Conservation (phyloP, 2,888 invertebrate genomes). For the Nomada fucata region DNA sequence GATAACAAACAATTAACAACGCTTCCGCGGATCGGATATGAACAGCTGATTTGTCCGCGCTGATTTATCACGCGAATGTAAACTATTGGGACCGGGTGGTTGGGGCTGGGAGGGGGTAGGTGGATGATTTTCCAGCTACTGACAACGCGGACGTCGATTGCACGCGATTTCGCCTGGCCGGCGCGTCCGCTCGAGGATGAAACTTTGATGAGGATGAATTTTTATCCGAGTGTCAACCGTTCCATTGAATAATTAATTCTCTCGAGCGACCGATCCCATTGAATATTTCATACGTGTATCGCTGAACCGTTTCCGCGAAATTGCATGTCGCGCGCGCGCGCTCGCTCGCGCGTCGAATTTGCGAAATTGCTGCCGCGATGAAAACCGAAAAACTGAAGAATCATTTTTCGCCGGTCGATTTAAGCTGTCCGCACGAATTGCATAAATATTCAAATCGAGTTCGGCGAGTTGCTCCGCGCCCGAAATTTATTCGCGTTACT, state of each 20-base stretch:
- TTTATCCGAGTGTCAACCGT: slow-evolving; percentile 22
- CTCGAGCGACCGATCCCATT: slow-evolving; percentile 7
- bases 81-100: neutral
- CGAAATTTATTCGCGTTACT: too few relatives aligned
- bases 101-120: too few relatives aligned
- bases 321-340: neutral
- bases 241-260: slow-evolving; percentile 23
- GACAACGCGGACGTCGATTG: slow-evolving; percentile 10
- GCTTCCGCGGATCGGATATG: neutral
- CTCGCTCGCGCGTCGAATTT: neutral
- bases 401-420: neutral
- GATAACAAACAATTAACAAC: slow-evolving; percentile 12
- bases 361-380: slow-evolving; percentile 2
- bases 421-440: neutral
- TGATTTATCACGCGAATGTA: slow-evolving; percentile 6
- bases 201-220: slow-evolving; percentile 23
- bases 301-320: slow-evolving; percentile 12
- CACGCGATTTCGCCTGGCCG: neutral
- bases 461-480: too few relatives aligned
- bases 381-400: slow-evolving; percentile 15
- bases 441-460: too few relatives aligned
- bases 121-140: neutral
- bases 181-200: slow-evolving; percentile 12
- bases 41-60: neutral
- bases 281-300: slow-evolving; percentile 17